phyloP scores from a whole-genome alignment of 1,140 invertebrate genomes.

The Ceratosolen solmsi region DNA sequence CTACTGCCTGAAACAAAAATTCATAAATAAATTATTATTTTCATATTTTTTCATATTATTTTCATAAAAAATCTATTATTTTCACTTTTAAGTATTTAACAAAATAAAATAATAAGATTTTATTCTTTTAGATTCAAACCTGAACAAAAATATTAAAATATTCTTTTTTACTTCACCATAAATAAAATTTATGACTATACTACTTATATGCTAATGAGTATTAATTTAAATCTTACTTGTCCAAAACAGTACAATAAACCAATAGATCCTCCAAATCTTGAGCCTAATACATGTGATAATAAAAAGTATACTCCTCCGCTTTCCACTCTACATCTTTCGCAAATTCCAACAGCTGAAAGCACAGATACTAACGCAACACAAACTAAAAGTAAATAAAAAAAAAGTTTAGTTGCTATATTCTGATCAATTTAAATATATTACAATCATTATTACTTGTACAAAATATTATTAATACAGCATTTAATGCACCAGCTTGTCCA shows the following conservation, averaged over 20 bases:
- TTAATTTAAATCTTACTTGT: constrained; percentile 78
- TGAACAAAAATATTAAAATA: background rate
- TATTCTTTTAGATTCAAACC: background rate
- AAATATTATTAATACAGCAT: constrained; percentile 90
- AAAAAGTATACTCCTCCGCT: constrained; percentile 97
- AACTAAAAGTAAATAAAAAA: constrained; percentile 73
- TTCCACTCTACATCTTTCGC: constrained; percentile 93
- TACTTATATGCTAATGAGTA: background rate
- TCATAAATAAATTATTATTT: background rate
- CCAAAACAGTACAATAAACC: constrained; percentile 97
- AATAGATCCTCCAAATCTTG: constrained; percentile 91
- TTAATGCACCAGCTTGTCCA: constrained; percentile 91
- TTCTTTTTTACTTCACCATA: no score
- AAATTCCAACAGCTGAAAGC: constrained; percentile 95
- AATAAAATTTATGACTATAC: no score
- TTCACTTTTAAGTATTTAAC: no score
- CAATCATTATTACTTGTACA: constrained; percentile 79
- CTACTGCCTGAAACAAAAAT: constrained; percentile 83
- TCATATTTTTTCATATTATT: no score
- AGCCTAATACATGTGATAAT: constrained; percentile 93
- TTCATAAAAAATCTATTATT: no score
- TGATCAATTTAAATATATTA: no score
- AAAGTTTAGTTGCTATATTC: background rate
- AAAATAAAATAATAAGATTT: no score
- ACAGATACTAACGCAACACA: constrained; percentile 92